These are phyloP conservation scores for Chondrosia reniformis DNA, from an alignment of 37 sponge, comb jelly and placozoan species.

Conservation along the genomic window DNA sequence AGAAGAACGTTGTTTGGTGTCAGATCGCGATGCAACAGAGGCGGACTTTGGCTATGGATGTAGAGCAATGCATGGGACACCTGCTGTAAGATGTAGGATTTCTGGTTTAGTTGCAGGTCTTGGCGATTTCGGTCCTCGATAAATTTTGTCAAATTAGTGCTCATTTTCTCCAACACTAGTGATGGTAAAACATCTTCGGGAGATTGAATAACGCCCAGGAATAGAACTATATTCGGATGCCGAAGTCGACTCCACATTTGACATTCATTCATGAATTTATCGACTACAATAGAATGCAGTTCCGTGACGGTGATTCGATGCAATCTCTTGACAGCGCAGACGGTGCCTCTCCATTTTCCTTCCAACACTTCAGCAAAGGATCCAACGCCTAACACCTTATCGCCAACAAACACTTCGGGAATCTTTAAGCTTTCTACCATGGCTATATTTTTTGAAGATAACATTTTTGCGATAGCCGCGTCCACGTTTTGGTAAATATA, in stretches of 20 bases:
- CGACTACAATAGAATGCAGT: background rate
- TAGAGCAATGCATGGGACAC: background rate
- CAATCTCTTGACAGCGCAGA: constrained; percentile 16
- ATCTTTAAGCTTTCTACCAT: background rate
- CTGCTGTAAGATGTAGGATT: background rate
- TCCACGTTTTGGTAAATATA: too few relatives aligned
- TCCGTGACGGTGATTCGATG: background rate
- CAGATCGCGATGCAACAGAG: background rate
- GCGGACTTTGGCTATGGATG: background rate
- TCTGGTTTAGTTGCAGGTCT: background rate
- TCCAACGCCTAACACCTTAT: background rate
- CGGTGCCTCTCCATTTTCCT: background rate
- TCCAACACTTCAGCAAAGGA: constrained; percentile 17
- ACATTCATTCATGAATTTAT: constrained; percentile 6
- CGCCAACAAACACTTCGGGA: background rate
- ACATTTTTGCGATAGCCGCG: too few relatives aligned
- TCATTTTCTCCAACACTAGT: constrained; percentile 17
- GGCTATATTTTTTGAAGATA: background rate
- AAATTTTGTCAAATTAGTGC: background rate
- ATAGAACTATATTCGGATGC: constrained; percentile 11
- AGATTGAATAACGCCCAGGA: constrained; percentile 1
- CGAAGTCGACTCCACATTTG: constrained; percentile 5
- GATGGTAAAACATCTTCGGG: background rate
- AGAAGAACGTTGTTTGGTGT: constrained; percentile 16
- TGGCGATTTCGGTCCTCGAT: background rate